A percentile compares a stretch with the other conserved stretches of the same genome.
Conservation (phyloP, 2,888 invertebrate species). For the Plebejus melissa region DNA sequence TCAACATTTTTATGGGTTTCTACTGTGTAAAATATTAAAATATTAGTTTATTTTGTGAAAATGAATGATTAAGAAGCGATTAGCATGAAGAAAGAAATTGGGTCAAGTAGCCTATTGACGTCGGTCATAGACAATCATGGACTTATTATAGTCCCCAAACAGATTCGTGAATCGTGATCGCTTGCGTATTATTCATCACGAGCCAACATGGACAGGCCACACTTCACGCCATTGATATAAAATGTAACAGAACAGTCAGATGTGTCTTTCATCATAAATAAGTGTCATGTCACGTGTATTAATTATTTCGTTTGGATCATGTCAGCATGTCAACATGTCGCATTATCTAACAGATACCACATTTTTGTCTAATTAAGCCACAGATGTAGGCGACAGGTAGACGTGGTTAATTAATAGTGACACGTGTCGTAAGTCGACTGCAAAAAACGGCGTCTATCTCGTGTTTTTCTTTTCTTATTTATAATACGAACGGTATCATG, state of each 20-base stretch:
- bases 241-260: neutral
- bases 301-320: constrained; percentile 19
- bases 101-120: too few species aligned
- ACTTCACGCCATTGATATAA: neutral
- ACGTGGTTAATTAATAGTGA: neutral
- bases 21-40: too few species aligned
- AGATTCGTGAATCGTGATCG: too few species aligned
- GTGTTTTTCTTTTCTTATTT: neutral
- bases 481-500: neutral
- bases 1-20: too few species aligned
- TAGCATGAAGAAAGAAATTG: too few species aligned
- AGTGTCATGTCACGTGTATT: neutral
- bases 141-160: too few species aligned
- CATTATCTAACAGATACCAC: constrained; percentile 7
- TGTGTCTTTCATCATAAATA: neutral
- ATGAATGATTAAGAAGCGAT: too few species aligned
- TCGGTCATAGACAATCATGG: too few species aligned
- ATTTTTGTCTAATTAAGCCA: constrained; percentile 23
- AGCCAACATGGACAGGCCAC: too few species aligned
- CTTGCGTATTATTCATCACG: too few species aligned
- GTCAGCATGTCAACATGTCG: constrained; percentile 8
- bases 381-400: constrained; percentile 5
- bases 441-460: neutral
- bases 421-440: neutral
- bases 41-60: too few species aligned